These are phyloP conservation scores for Noctua janthe DNA, from an alignment of 2,888 invertebrate genomes.

Conservation along the genomic window DNA sequence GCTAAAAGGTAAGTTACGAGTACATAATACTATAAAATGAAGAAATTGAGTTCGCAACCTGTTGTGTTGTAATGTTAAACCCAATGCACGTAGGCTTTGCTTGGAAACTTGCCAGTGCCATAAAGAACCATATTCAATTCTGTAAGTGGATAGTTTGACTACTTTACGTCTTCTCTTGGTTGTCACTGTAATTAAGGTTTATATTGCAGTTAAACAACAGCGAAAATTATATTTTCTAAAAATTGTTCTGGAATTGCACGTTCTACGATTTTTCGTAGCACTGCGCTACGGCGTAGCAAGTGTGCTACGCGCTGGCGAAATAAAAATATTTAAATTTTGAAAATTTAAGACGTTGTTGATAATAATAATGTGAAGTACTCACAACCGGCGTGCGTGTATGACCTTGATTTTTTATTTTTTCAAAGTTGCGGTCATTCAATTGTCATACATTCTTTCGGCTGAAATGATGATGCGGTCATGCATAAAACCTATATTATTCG, in stretches of 20 bases:
- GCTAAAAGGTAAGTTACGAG: conserved; percentile 19
- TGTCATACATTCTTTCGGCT: too few relatives aligned
- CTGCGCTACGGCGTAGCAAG: conserved; percentile 38
- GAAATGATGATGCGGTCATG: too few relatives aligned
- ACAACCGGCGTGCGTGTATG: too few relatives aligned
- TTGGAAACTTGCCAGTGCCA: conserved; percentile 44
- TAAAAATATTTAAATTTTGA: too few relatives aligned
- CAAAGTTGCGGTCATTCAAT: too few relatives aligned
- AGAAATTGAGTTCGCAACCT: conserved; percentile 50
- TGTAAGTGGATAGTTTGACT: conserved; percentile 32
- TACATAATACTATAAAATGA: conserved; percentile 29
- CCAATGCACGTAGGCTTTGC: conserved; percentile 38
- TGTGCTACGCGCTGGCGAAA: conserved; percentile 5
- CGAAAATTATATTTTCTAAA: background rate
- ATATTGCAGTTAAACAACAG: conserved; percentile 27
- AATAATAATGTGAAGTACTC: too few relatives aligned
- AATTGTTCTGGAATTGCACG: background rate
- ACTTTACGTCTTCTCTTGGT: conserved; percentile 20
- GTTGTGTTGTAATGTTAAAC: conserved; percentile 44
- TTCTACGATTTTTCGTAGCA: conserved; percentile 48
- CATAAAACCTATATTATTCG: too few relatives aligned
- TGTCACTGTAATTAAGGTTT: conserved; percentile 38
- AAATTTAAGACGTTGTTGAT: too few relatives aligned
- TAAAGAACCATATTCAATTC: conserved; percentile 51
- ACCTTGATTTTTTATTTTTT: too few relatives aligned